phyloP scores from a whole-genome alignment of 2,888 invertebrate genomes.

The Mesochorus sp. region DNA sequence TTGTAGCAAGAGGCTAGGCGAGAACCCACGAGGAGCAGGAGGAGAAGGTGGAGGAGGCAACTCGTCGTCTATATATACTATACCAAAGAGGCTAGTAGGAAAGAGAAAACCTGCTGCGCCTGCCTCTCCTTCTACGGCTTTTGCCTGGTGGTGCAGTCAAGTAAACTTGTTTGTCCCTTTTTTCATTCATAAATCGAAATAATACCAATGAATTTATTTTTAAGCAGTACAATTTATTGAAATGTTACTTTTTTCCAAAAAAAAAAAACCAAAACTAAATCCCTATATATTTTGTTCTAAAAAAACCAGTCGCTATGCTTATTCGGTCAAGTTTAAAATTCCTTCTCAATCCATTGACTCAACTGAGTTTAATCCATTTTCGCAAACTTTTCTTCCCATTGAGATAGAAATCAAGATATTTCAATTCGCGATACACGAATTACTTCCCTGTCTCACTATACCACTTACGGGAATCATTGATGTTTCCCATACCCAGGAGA shows the following conservation, averaged over 20 bases:
- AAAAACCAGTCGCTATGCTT: too few species aligned
- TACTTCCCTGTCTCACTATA: background rate
- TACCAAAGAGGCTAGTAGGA: slow-evolving; percentile 53
- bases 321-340: too few species aligned
- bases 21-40: slow-evolving; percentile 58
- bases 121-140: slow-evolving; percentile 45
- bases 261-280: too few species aligned
- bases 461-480: slow-evolving; percentile 70
- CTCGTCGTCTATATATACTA: slow-evolving; percentile 16
- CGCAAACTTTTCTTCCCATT: background rate
- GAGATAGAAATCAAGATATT: background rate
- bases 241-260: too few species aligned
- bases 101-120: slow-evolving; percentile 53
- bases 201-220: too few species aligned
- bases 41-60: slow-evolving; percentile 56
- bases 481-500: slow-evolving; percentile 74
- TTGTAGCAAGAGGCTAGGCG: slow-evolving; percentile 70
- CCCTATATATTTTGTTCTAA: too few species aligned
- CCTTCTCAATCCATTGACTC: too few species aligned
- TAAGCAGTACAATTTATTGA: too few species aligned
- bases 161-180: too few species aligned
- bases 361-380: background rate
- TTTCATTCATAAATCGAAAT: too few species aligned
- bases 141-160: too few species aligned
- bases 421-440: slow-evolving; percentile 3